Conservation (phyloP, 2,113 vertebrate species). For the Felis chaus region DNA sequence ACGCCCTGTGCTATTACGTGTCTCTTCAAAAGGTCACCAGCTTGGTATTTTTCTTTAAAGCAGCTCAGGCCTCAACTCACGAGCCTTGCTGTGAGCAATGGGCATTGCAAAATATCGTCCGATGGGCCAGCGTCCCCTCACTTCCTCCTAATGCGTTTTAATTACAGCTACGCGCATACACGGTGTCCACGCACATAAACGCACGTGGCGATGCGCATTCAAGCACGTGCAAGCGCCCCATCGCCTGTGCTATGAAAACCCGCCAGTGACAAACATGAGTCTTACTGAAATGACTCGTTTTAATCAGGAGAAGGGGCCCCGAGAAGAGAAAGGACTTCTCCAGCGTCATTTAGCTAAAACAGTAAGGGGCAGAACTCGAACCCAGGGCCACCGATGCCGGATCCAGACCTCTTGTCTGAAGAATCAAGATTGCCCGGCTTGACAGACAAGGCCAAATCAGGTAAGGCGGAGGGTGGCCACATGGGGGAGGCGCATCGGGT, state of each 20-base stretch:
- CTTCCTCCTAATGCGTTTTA: too few relatives aligned
- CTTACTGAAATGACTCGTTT: background rate
- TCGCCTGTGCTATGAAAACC: background rate
- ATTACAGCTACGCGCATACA: background rate
- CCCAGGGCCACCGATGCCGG: background rate
- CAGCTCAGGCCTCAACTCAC: background rate
- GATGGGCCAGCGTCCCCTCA: background rate
- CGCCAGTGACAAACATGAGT: background rate
- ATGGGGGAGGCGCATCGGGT: background rate
- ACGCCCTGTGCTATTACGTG: fast-evolving
- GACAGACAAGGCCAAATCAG: fast-evolving
- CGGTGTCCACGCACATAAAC: background rate
- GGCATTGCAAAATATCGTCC: too few relatives aligned
- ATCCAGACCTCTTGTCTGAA: background rate
- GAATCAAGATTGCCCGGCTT: background rate
- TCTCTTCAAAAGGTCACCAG: background rate
- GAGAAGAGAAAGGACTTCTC: background rate
- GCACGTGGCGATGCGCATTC: fast-evolving
- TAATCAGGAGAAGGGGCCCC: background rate
- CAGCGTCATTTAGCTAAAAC: background rate
- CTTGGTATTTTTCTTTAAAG: background rate
- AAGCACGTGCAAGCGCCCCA: background rate
- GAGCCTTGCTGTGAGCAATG: background rate
- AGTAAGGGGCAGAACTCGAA: background rate
- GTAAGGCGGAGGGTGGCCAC: fast-evolving